phyloP scores from a whole-genome alignment of 2,113 vertebrate genomes.

The Pollimyrus isidori region DNA sequence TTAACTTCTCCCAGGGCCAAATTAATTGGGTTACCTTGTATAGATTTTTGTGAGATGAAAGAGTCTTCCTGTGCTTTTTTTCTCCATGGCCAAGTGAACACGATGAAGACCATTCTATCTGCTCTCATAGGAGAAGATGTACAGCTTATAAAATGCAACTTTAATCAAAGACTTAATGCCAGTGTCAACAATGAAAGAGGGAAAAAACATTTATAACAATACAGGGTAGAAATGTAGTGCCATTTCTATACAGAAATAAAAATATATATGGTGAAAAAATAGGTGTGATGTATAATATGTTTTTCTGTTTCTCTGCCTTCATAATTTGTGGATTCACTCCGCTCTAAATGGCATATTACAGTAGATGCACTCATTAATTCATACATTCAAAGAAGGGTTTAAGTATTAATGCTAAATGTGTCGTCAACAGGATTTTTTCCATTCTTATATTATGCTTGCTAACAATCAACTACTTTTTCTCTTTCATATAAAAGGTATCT shows the following conservation, averaged over 20 bases:
- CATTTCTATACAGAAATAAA: not conserved
- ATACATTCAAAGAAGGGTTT: not conserved
- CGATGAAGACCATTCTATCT: not conserved
- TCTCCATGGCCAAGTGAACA: not conserved
- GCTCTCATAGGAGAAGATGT: not conserved
- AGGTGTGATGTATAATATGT: not conserved
- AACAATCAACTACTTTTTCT: not conserved
- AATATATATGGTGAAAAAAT: not conserved
- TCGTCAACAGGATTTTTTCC: not conserved
- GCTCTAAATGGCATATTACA: not conserved
- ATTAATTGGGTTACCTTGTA: not conserved
- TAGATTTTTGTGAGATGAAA: not conserved
- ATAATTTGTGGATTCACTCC: not conserved
- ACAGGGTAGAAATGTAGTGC: not conserved
- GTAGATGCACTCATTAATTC: not conserved
- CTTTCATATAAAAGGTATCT: not conserved
- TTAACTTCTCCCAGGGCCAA: not conserved
- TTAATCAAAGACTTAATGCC: not conserved
- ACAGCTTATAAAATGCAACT: not conserved
- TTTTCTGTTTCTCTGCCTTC: not conserved
- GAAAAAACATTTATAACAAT: not conserved
- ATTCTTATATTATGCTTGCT: not conserved
- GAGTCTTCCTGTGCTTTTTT: not conserved
- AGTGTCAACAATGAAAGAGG: not conserved
- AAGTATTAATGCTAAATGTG: not conserved